phyloP scores from a whole-genome alignment of 2,113 vertebrate genomes.

The Poeciliopsis retropinna region DNA sequence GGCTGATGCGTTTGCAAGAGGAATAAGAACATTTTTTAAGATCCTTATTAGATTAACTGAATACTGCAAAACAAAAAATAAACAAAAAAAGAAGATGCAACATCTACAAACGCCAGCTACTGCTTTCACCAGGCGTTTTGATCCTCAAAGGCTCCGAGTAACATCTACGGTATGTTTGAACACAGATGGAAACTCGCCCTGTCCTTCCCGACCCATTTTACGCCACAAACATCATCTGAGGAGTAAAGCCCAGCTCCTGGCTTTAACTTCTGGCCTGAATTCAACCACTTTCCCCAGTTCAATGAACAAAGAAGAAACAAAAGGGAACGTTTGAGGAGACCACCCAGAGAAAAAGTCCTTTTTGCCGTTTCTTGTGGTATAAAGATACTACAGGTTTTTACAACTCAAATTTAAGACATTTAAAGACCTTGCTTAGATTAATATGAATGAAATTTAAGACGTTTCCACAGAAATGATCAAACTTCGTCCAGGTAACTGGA shows the following conservation, averaged over 20 bases:
- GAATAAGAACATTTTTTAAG: too few relatives aligned
- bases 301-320: slow-evolving; percentile 1
- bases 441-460: too few relatives aligned
- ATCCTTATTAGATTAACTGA: too few relatives aligned
- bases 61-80: too few relatives aligned
- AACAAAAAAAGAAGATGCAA: too few relatives aligned
- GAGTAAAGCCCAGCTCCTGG: slow-evolving; percentile 14
- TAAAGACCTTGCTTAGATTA: too few relatives aligned
- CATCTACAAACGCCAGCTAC: too few relatives aligned
- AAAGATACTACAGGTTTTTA: not conserved
- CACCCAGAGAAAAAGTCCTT: too few relatives aligned
- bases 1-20: too few relatives aligned
- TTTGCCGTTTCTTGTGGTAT: not conserved
- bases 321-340: not conserved
- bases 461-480: too few relatives aligned
- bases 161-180: slow-evolving; percentile 21
- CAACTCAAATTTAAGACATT: too few relatives aligned
- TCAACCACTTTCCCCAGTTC: not conserved
- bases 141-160: slow-evolving; percentile 9
- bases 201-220: slow-evolving; percentile 40
- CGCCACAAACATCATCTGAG: slow-evolving; percentile 42
- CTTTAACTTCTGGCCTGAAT: not conserved
- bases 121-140: slow-evolving; percentile 14
- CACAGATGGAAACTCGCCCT: slow-evolving; percentile 12
- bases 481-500: too few relatives aligned